Evolutionary conservation across 2,113 vertebrate species (phyloP).

Genomic region (Cynopterus brachyotis): DNA sequence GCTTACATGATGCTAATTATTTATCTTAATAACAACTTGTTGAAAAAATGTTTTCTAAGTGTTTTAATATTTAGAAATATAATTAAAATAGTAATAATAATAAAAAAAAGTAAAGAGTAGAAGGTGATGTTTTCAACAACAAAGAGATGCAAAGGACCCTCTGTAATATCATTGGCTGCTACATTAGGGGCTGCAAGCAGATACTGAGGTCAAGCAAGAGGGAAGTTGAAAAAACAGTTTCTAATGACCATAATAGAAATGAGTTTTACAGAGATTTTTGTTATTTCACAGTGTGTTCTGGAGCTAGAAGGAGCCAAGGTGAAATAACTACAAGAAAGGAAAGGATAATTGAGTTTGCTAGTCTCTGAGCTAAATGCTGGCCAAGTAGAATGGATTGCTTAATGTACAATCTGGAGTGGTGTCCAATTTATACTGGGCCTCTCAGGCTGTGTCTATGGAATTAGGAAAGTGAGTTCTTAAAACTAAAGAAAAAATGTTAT

Average conservation of each 20-base stretch:
- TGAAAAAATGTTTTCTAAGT: neutral
- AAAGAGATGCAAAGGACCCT: neutral
- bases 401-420: neutral
- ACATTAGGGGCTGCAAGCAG: neutral
- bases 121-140: neutral
- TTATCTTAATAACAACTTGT: neutral
- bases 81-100: neutral
- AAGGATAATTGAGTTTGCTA: neutral
- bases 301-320: neutral
- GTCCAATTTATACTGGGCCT: neutral
- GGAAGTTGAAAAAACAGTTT: neutral
- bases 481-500: neutral
- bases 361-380: neutral
- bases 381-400: constrained; percentile 1
- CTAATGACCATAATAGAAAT: neutral
- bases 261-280: constrained; percentile 14
- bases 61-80: neutral
- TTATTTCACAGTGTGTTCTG: neutral
- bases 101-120: neutral
- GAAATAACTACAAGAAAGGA: neutral
- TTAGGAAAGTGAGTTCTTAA: constrained; percentile 21
- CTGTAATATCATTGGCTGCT: neutral
- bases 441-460: neutral
- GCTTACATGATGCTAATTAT: neutral
- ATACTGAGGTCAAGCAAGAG: neutral